Evolutionary conservation across 2,113 vertebrate genomes (phyloP).

Genomic region (Crypturellus undulatus): DNA sequence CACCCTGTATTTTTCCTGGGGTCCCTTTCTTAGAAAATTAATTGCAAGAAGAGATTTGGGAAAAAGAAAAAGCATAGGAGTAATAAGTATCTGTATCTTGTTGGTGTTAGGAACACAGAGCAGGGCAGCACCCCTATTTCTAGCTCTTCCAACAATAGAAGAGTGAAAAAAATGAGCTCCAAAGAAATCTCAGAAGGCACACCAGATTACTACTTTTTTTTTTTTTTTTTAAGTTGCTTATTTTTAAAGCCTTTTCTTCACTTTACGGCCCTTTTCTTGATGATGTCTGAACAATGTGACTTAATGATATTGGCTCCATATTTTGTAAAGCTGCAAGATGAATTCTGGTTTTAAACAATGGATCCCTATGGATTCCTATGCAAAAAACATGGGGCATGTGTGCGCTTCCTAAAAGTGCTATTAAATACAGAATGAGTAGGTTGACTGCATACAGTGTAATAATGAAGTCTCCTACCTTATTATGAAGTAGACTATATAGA

Average conservation of each 20-base stretch:
- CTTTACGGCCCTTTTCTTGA: background rate
- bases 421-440: background rate
- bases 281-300: background rate
- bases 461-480: background rate
- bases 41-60: background rate
- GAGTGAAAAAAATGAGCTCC: background rate
- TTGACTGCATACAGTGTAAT: background rate
- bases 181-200: background rate
- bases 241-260: background rate
- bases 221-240: background rate
- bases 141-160: background rate
- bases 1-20: background rate
- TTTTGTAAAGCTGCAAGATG: background rate
- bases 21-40: background rate
- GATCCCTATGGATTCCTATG: background rate
- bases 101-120: background rate
- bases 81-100: background rate
- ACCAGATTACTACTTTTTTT: background rate
- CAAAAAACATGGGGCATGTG: background rate
- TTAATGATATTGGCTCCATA: background rate
- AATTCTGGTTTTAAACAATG: background rate
- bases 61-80: background rate
- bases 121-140: background rate
- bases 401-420: background rate
- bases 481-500: accelerated